Conservation (phyloP, 2,888 invertebrate species). For the Atethmia centrago region DNA sequence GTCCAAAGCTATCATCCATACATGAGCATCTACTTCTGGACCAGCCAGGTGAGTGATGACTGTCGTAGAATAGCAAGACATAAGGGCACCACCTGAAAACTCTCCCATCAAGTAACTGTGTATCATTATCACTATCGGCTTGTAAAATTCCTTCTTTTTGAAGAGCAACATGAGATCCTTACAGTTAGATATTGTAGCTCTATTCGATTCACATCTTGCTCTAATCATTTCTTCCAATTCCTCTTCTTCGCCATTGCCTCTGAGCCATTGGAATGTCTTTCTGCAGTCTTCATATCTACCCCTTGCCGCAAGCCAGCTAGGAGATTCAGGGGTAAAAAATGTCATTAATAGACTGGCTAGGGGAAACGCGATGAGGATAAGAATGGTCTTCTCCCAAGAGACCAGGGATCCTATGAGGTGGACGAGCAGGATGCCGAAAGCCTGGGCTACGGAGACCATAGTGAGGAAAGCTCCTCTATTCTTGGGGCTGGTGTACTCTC, state of each 20-base stretch:
- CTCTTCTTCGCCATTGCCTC: slow-evolving; percentile 87
- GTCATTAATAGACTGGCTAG: slow-evolving; percentile 84
- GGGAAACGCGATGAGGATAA: slow-evolving; percentile 84
- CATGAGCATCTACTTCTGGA: slow-evolving; percentile 89
- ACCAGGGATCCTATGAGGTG: slow-evolving; percentile 91
- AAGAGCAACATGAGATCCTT: slow-evolving; percentile 61
- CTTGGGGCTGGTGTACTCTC: slow-evolving; percentile 90
- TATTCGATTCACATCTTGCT: slow-evolving; percentile 69
- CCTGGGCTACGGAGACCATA: slow-evolving; percentile 90
- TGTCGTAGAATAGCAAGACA: slow-evolving; percentile 91
- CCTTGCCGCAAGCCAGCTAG: slow-evolving; percentile 91
- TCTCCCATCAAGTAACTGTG: slow-evolving; percentile 91
- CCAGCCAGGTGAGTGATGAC: slow-evolving; percentile 89
- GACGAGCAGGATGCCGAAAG: slow-evolving; percentile 91
- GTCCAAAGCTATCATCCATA: slow-evolving; percentile 92
- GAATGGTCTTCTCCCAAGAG: slow-evolving; percentile 89
- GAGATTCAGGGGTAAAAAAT: slow-evolving; percentile 90
- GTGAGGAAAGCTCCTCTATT: slow-evolving; percentile 91
- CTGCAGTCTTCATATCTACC: slow-evolving; percentile 89
- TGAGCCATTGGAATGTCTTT: slow-evolving; percentile 89
- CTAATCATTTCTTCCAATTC: slow-evolving; percentile 81
- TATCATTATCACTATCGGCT: slow-evolving; percentile 90
- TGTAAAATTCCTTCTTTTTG: slow-evolving; percentile 86
- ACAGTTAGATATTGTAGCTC: slow-evolving; percentile 47
- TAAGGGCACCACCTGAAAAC: slow-evolving; percentile 91